Evolutionary conservation across 1,140 invertebrate genomes (phyloP).

Genomic region (Linepithema humile): DNA sequence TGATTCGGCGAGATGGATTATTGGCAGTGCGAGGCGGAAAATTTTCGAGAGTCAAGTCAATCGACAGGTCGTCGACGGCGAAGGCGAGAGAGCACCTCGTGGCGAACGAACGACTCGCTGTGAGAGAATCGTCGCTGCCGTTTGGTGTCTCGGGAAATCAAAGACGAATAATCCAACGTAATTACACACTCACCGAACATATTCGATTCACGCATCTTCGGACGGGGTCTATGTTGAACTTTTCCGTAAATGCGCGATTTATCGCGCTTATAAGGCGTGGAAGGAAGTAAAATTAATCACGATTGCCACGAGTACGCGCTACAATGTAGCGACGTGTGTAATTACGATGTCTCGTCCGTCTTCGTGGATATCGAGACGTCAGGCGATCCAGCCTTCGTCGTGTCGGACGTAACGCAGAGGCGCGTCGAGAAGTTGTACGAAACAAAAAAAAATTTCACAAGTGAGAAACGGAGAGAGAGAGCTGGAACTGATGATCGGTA

Average conservation of each 20-base stretch:
- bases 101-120: background rate
- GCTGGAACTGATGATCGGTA: constrained; percentile 63
- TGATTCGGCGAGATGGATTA: constrained; percentile 78
- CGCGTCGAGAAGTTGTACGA: constrained; percentile 48
- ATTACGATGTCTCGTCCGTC: constrained; percentile 51
- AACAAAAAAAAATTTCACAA: constrained; percentile 41
- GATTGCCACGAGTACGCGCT: background rate
- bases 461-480: constrained; percentile 59
- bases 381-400: constrained; percentile 42
- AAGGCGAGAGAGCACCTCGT: constrained; percentile 45
- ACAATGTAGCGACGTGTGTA: constrained; percentile 39
- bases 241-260: constrained; percentile 19
- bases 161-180: constrained; percentile 9
- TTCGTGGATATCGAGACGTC: constrained; percentile 28
- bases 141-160: constrained; percentile 6
- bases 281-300: constrained; percentile 45
- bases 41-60: constrained; percentile 60
- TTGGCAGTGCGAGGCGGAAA: constrained; percentile 80
- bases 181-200: constrained; percentile 38
- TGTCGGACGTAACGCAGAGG: constrained; percentile 48
- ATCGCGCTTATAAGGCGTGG: constrained; percentile 12
- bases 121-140: background rate
- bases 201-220: constrained; percentile 20
- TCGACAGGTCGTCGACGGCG: constrained; percentile 56
- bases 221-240: background rate